A percentile compares a stretch with the other conserved stretches of the same genome.
Conservation (phyloP, 2,888 invertebrate species). For the Pammene fasciana region DNA sequence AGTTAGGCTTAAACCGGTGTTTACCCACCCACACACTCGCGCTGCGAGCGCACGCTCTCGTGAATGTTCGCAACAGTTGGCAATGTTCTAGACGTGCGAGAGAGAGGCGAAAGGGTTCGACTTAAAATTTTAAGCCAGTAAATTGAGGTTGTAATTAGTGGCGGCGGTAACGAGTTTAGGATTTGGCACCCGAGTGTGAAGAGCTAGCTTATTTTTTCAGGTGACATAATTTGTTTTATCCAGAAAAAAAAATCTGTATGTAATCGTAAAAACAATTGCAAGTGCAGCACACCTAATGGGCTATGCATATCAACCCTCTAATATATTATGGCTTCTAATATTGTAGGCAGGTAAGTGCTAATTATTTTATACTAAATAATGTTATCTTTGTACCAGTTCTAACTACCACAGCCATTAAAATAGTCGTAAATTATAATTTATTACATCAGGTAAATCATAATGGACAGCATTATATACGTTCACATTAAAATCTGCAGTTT, state of each 20-base stretch:
- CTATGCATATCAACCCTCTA: too few relatives aligned
- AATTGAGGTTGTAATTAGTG: slow-evolving; percentile 77
- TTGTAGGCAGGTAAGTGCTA: too few relatives aligned
- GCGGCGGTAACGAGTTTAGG: slow-evolving; percentile 72
- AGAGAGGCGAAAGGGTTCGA: slow-evolving; percentile 62
- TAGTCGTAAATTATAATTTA: too few relatives aligned
- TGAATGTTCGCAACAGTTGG: slow-evolving; percentile 67
- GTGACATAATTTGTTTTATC: not conserved
- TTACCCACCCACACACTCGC: slow-evolving; percentile 77
- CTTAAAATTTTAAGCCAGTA: slow-evolving; percentile 74
- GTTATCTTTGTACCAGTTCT: too few relatives aligned
- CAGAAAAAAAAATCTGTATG: not conserved
- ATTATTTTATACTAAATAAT: too few relatives aligned
- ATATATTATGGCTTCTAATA: too few relatives aligned
- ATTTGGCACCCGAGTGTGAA: slow-evolving; percentile 67
- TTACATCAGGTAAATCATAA: too few relatives aligned
- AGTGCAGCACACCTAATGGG: too few relatives aligned
- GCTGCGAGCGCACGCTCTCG: slow-evolving; percentile 49
- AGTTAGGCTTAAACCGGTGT: slow-evolving; percentile 85
- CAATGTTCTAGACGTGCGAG: slow-evolving; percentile 65
- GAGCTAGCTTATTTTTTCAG: slow-evolving; percentile 51
- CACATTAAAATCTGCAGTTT: not conserved
- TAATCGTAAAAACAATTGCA: too few relatives aligned
- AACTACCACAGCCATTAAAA: too few relatives aligned
- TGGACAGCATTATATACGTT: not conserved